These are phyloP conservation scores for Phalacrocorax aristotelis DNA, from an alignment of 2,113 vertebrate genomes.

Conservation along the genomic window DNA sequence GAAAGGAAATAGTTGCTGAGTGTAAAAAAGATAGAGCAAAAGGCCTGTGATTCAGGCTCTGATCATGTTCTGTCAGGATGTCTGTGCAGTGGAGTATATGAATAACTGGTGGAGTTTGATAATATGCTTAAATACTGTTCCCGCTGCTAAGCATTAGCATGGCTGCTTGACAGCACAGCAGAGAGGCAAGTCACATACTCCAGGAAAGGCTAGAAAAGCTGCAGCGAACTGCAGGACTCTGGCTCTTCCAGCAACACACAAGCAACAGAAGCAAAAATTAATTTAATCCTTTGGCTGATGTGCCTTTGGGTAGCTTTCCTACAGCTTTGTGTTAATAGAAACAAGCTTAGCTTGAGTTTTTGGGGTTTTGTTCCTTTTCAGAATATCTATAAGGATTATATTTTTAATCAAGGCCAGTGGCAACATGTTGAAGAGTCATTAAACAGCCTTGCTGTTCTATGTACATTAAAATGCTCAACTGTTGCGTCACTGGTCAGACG, in stretches of 20 bases:
- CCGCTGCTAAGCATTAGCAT: slow-evolving; percentile 22
- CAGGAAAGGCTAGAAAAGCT: neutral
- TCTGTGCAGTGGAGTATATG: slow-evolving; percentile 28
- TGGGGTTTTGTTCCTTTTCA: neutral
- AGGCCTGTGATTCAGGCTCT: neutral
- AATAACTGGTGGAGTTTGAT: slow-evolving; percentile 59
- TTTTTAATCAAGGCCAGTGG: neutral
- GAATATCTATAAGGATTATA: neutral
- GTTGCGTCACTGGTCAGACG: neutral
- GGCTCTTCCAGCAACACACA: neutral
- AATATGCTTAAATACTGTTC: slow-evolving; percentile 40
- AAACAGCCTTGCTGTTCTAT: neutral
- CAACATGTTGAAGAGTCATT: neutral
- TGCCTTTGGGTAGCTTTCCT: neutral
- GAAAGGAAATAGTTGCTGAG: slow-evolving; percentile 23
- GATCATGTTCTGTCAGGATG: slow-evolving; percentile 9
- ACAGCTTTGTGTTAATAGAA: neutral
- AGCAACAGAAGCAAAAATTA: neutral
- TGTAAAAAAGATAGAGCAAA: slow-evolving; percentile 30
- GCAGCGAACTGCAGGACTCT: neutral
- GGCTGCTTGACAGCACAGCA: slow-evolving; percentile 42
- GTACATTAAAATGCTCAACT: neutral
- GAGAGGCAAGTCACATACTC: slow-evolving; percentile 7
- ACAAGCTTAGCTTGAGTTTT: neutral
- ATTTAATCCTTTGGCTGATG: neutral